A percentile compares a stretch with the other conserved stretches of the same genome.
Conservation (phyloP, 1,140 invertebrate genomes). For the Ditylenchus dipsaci region DNA sequence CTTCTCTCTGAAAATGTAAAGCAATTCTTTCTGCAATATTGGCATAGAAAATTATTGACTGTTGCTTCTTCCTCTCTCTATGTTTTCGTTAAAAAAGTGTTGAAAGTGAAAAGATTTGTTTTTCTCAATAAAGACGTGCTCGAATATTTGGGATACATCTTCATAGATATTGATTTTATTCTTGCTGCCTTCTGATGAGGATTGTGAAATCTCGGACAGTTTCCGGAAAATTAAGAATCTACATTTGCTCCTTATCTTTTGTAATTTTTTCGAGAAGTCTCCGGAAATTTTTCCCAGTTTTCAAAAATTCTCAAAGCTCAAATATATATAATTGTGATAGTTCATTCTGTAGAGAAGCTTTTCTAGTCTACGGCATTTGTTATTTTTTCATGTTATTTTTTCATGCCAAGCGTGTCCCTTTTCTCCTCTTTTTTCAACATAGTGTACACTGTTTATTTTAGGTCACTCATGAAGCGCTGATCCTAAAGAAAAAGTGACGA, state of each 20-base stretch:
- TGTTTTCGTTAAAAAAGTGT: constrained; percentile 25
- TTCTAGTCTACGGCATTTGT: neutral
- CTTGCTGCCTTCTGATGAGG: no score
- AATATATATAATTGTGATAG: neutral
- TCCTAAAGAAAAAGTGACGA: neutral
- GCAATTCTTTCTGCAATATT: constrained; percentile 1
- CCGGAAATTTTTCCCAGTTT: no score
- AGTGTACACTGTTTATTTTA: neutral
- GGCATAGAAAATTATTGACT: constrained; percentile 1
- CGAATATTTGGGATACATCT: no score
- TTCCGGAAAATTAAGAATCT: no score
- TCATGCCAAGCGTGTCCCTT: neutral
- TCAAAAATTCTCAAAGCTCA: no score
- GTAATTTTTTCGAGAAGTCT: no score
- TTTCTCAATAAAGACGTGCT: no score
- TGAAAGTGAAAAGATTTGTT: no score
- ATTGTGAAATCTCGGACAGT: no score
- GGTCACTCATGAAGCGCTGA: neutral
- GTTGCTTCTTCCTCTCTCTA: neutral
- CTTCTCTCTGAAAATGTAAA: constrained; percentile 75
- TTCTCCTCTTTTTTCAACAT: neutral
- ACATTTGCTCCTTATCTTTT: no score
- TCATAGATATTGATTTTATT: no score
- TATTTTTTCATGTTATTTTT: neutral
- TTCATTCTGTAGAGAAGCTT: neutral